A percentile compares a stretch with the other conserved stretches of the same genome.
These are phyloP conservation scores for Phortica variegata DNA, from an alignment of 1,140 invertebrate species.

Conservation along the genomic window DNA sequence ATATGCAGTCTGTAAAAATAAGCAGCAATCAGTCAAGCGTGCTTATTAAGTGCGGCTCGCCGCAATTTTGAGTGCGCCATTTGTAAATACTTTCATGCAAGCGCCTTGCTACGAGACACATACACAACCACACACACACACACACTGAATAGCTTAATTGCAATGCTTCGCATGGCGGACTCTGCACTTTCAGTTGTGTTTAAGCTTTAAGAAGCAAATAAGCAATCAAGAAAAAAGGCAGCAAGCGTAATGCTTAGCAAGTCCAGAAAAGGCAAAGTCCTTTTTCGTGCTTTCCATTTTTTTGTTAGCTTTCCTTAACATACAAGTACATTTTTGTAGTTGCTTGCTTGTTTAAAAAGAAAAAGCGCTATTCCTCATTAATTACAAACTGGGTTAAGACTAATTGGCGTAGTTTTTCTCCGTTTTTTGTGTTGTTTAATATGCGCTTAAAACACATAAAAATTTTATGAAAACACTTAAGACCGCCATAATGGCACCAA, in stretches of 20 bases:
- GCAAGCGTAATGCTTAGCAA: neutral
- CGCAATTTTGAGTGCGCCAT: too few species aligned
- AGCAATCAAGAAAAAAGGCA: conserved; percentile 35
- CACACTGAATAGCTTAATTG: too few species aligned
- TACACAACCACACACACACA: too few species aligned
- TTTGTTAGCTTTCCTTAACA: neutral
- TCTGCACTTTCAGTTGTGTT: neutral
- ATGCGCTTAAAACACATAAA: conserved; percentile 14
- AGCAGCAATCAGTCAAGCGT: too few species aligned
- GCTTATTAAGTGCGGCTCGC: too few species aligned
- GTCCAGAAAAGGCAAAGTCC: neutral
- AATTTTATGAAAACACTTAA: conserved; percentile 7
- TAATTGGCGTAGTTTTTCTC: conserved; percentile 34
- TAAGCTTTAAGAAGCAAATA: neutral
- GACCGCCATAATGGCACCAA: too few species aligned
- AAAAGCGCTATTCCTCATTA: conserved; percentile 48
- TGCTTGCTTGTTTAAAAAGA: conserved; percentile 24
- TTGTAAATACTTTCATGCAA: too few species aligned
- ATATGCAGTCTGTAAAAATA: too few species aligned
- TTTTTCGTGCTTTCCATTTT: conserved; percentile 4
- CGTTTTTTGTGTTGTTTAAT: conserved; percentile 29
- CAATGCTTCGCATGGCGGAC: too few species aligned
- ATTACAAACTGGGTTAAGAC: conserved; percentile 55
- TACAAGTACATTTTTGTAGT: neutral
- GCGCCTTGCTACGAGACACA: too few species aligned